Evolutionary conservation across 2,888 invertebrate species (phyloP).

Genomic region (Thereva nobilitata): DNA sequence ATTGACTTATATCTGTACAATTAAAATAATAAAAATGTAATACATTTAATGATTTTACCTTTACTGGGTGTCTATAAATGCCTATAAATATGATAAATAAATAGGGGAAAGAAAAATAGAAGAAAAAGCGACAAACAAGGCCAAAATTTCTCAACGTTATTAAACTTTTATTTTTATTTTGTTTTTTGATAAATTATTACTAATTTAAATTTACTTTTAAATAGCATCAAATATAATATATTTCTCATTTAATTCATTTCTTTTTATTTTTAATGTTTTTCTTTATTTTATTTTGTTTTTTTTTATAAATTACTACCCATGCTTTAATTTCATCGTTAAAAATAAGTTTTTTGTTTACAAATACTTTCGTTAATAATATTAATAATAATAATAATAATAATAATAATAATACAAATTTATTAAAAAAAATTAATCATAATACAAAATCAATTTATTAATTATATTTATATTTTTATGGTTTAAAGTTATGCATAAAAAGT

Average conservation of each 20-base stretch:
- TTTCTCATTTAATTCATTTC: no score
- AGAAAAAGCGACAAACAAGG: background rate
- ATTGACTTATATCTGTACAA: no score
- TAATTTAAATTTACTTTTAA: slow-evolving; percentile 15
- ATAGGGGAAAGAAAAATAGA: background rate
- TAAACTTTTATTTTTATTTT: slow-evolving; percentile 32
- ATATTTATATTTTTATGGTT: no score
- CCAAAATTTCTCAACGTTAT: slow-evolving; percentile 20
- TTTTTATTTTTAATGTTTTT: slow-evolving; percentile 22
- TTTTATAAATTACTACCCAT: slow-evolving; percentile 35
- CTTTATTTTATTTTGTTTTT: slow-evolving; percentile 7
- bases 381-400: slow-evolving; percentile 6
- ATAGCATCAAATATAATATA: slow-evolving; percentile 20
- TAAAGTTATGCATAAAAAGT: no score
- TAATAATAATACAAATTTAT: background rate
- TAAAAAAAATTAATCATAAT: no score
- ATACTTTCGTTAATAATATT: slow-evolving; percentile 1
- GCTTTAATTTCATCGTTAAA: slow-evolving; percentile 15
- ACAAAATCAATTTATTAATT: no score
- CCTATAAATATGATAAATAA: no score
- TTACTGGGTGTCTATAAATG: no score
- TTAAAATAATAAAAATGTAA: no score
- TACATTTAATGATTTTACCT: no score
- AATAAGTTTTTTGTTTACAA: slow-evolving; percentile 6
- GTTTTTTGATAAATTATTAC: slow-evolving; percentile 36